These are phyloP conservation scores for Bicyclus anynana DNA, from an alignment of 1,140 invertebrate genomes.

Conservation along the genomic window DNA sequence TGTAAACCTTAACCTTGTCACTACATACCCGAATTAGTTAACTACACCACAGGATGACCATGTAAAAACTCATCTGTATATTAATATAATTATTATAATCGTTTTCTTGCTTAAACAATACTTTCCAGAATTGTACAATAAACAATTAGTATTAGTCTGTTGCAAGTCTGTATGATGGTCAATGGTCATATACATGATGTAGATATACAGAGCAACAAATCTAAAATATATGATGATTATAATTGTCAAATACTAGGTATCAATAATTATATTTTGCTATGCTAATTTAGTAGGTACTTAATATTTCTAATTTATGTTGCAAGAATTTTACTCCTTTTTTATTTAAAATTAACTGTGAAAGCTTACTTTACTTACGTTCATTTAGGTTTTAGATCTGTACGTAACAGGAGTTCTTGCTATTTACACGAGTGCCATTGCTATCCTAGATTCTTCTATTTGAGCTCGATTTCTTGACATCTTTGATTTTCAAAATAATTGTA, in stretches of 20 bases:
- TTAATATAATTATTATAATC: neutral
- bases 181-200: neutral
- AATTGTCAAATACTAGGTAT: constrained; percentile 13
- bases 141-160: neutral
- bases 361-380: constrained; percentile 4
- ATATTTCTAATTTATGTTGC: constrained; percentile 26
- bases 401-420: constrained; percentile 14
- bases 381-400: constrained; percentile 13
- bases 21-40: too few relatives aligned
- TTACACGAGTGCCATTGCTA: constrained; percentile 39
- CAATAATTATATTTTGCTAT: constrained; percentile 29
- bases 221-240: neutral
- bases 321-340: constrained; percentile 13
- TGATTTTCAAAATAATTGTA: constrained; percentile 34
- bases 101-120: neutral
- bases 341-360: constrained; percentile 23
- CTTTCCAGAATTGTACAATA: neutral
- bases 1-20: too few relatives aligned
- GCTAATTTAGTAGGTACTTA: constrained; percentile 47
- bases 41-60: too few relatives aligned
- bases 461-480: too few relatives aligned
- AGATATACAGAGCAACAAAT: neutral
- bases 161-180: neutral
- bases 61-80: neutral
- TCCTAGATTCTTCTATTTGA: constrained; percentile 21